Evolutionary conservation across 1,140 invertebrate genomes (phyloP), one percentile per base, ranked within the genome.

Genomic region (Zaprionus ghesquierei): DNA sequence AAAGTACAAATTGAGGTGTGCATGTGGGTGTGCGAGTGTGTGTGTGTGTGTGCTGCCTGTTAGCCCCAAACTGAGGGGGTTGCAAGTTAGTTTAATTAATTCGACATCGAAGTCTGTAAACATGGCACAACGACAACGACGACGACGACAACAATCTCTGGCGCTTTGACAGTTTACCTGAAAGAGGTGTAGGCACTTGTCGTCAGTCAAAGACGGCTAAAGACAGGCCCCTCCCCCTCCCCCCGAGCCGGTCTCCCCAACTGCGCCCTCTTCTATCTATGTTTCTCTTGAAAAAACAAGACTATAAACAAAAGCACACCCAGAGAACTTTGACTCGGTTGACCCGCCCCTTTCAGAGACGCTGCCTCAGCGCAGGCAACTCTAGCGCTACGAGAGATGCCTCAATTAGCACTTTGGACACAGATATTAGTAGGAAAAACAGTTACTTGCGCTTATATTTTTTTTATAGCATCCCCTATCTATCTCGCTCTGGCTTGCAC

Each of bases 371-470:
- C 27, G 20, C 50, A 76, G 41, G 38, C 18, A 41, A 63, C n/a
- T n/a, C n/a, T n/a, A n/a, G 58, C 61, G 41, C 6, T 29, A 29
- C 27, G 3, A 56, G 27, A 76, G 82, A 68, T 68, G 84, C 84
- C 87, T 81, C 82, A 87, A 89, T 87, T 87, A 87, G 82, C 79
- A 86, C 82, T 87, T 87, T 89, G 84, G 82, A 89, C 76, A 87
- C 82, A 89, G 75, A 82, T 87, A 87, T 89, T 87, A 87, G 84
- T 82, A 56, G 69, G 70, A 73, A 87, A 79, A 76, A 87, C 75
- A 81, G 82, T 82, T 82, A 82, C 75, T n/a, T n/a, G 51, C 50
- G n/a, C 74, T 25, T 64, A n/a, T n/a, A n/a, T n/a, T n/a, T n/a
- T n/a, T 79, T 77, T 77, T 79, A 84, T 69, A 77, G 73, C 81